Base-by-base conservation (phyloP, 2,888 invertebrate genomes). In the Dexiosoma caninum region DNA sequence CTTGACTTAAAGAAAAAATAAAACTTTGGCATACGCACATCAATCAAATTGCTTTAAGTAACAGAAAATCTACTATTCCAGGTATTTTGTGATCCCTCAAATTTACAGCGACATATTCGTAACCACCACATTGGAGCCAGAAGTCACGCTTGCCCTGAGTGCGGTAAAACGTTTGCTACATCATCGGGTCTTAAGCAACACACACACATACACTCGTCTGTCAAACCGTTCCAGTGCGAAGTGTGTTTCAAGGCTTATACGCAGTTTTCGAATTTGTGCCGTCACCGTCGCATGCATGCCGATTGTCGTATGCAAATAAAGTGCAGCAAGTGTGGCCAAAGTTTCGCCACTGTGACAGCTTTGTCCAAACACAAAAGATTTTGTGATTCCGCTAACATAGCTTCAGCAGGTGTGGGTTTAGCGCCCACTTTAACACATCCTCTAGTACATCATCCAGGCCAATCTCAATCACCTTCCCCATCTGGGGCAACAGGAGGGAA, bases 251-350 rank as follows among this genome's bases (percentile, higher is more conserved):
- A 99, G 94, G 95, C 98, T 9, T 99, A 99, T 92, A 99, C 99
- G 2, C 99, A 99, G 91, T 99, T 99, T 91, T 99, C 98, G 42
- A 99, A 99, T 90, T 92, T 99, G 87, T 99, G 99, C 89, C 95
- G 99, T n/a, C 99, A 99, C 92, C 98, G 97, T 89, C 96, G 99
- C 75, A 98, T 99, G 97, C 99, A 99, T 92, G 95, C 95, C 69
- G 96, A 97, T 88, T 99, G 98, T 90, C 95, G 97, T 86, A 95
- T 95, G 91, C 95, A 96, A 88, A 96, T 97, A 87, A 97, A 97
- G 92, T 99, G 98, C 91, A 94, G 93, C 86, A 97, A 98, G 93
- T 99, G 98, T 89, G 95, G 95, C 27, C 97, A 98, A 88, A 95
- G 95, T 35, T 99, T 98, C 91, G 95, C 95, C 75, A 97, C 98